These are phyloP conservation scores for Microctenopoma steveboyesi DNA, from an alignment of 2,797 vertebrate species.

Conservation along the genomic window DNA sequence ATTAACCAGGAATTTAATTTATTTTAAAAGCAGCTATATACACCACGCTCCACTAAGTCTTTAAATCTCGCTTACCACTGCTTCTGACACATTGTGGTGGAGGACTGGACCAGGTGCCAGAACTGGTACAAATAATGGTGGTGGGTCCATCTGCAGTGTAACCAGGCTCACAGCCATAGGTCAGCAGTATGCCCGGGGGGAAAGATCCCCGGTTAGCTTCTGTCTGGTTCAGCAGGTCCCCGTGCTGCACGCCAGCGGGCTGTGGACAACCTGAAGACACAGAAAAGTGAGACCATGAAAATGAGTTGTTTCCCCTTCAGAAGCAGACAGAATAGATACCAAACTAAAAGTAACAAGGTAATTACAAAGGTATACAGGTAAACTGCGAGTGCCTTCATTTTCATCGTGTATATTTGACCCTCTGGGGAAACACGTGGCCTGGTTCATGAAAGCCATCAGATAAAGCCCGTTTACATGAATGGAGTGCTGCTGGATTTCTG, in stretches of 20 bases:
- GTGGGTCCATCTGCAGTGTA: slow-evolving; percentile 77
- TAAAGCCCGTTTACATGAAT: slow-evolving; percentile 25
- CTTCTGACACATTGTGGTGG: slow-evolving; percentile 78
- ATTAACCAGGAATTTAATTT: background rate
- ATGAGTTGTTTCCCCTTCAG: slow-evolving; percentile 6
- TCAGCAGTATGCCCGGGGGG: slow-evolving; percentile 77
- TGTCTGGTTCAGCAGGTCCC: slow-evolving; percentile 81
- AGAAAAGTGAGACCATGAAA: slow-evolving; percentile 28
- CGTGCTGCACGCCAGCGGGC: slow-evolving; percentile 76
- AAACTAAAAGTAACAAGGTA: slow-evolving; percentile 17
- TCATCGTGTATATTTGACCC: background rate
- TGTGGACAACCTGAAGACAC: slow-evolving; percentile 76
- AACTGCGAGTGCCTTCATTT: too few species aligned
- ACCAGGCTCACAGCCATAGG: slow-evolving; percentile 80
- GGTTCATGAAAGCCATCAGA: slow-evolving; percentile 6
- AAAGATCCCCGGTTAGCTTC: slow-evolving; percentile 83
- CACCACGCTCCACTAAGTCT: background rate
- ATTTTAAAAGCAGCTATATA: background rate
- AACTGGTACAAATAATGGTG: slow-evolving; percentile 76
- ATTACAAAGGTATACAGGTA: slow-evolving; percentile 10
- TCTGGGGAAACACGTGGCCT: slow-evolving; percentile 22
- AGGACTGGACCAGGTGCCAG: slow-evolving; percentile 77
- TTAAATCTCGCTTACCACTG: slow-evolving; percentile 63
- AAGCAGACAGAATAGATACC: background rate
- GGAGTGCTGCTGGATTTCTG: slow-evolving; percentile 3